phyloP scores from a whole-genome alignment of 2,113 vertebrate genomes.

The Oryctolagus cuniculus region mOryCun1.1 NC_091432.1:192351501-192352000 shows the following conservation, averaged over 20 bases:
- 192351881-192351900: neutral
- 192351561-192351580: neutral
- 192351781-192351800: neutral
- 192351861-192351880: neutral
- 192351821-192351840: neutral
- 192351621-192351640: too few species aligned
- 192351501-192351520: too few species aligned
- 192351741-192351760: neutral
- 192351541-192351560: too few species aligned
- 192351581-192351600: neutral
- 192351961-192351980: neutral
- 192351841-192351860: neutral
- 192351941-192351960: neutral
- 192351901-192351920: neutral
- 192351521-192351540: too few species aligned
- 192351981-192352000: neutral
- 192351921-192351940: neutral
- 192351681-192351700: neutral
- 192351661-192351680: neutral
- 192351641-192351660: neutral
- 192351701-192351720: neutral
- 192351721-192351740: neutral
- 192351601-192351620: neutral
- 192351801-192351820: neutral
- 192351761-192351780: neutral